Percentiles rank a stretch among this genome's conserved stretches.
Conservation (phyloP, 2,797 vertebrate genomes). For the Falco columbarius region DNA sequence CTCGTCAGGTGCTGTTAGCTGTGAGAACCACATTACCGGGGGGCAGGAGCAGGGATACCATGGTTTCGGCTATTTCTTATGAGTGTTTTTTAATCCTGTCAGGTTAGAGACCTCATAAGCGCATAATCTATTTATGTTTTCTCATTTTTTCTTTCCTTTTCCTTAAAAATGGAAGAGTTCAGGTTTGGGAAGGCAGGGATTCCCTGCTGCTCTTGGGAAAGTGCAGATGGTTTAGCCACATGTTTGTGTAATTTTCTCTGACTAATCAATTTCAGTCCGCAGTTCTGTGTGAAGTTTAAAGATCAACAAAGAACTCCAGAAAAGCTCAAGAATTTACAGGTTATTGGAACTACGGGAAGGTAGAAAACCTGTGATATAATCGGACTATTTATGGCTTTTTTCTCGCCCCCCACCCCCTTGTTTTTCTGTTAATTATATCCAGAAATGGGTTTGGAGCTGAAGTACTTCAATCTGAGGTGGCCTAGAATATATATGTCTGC, state of each 20-base stretch:
- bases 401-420: too few relatives aligned
- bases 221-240: neutral
- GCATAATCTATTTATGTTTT: neutral
- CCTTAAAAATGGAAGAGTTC: neutral
- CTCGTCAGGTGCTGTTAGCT: too few relatives aligned
- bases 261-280: neutral
- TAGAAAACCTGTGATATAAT: neutral
- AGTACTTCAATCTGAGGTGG: neutral
- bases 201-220: neutral
- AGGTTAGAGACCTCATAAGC: neutral
- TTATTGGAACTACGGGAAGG: neutral
- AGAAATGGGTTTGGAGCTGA: neutral
- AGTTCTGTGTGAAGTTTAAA: neutral
- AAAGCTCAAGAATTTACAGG: neutral
- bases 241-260: neutral
- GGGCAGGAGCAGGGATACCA: neutral
- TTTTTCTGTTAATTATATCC: neutral
- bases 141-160: neutral
- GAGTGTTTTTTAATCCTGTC: neutral
- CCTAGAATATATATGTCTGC: neutral
- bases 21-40: accelerated
- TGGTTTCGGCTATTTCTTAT: neutral
- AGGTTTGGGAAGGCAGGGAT: neutral
- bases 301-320: neutral
- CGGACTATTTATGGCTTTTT: neutral